phyloP scores from a whole-genome alignment of 2,888 invertebrate genomes.

The Nowickia ferox region DNA sequence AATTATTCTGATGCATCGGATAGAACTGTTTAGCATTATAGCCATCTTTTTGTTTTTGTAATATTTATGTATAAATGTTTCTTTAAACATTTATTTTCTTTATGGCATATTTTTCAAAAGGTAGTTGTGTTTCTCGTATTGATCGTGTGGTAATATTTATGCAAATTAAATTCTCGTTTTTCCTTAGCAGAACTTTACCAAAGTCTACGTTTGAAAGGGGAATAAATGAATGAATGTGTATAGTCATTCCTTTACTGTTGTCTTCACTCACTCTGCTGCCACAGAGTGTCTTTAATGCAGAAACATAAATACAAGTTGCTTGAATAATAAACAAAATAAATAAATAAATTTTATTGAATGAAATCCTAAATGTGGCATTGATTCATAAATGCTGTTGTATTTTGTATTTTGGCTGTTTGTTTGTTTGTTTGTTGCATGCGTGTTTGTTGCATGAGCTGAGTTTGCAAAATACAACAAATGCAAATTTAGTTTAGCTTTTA shows the following conservation, averaged over 20 bases:
- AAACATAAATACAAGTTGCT: conserved; percentile 39
- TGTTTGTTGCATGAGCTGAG: conserved; percentile 24
- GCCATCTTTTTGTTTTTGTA: conserved; percentile 54
- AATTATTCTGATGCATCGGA: conserved; percentile 24
- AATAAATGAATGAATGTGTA: conserved; percentile 6
- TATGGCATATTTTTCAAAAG: conserved; percentile 66
- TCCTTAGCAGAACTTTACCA: conserved; percentile 36
- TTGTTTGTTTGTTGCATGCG: conserved; percentile 25
- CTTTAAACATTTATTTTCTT: conserved; percentile 66
- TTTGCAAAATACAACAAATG: conserved; percentile 71
- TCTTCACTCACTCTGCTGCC: not conserved
- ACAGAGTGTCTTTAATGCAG: conserved; percentile 22
- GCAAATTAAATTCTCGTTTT: conserved; percentile 67
- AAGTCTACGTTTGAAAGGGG: conserved; percentile 15
- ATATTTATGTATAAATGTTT: conserved; percentile 60
- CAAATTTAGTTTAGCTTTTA: conserved; percentile 48
- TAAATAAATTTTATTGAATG: conserved; percentile 80
- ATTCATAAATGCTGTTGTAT: conserved; percentile 81
- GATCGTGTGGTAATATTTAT: conserved; percentile 71
- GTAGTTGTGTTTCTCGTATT: conserved; percentile 28
- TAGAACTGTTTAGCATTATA: conserved; percentile 62
- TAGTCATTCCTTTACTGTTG: conserved; percentile 14
- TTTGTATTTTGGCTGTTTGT: conserved; percentile 31
- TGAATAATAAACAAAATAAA: conserved; percentile 64
- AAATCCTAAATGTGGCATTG: conserved; percentile 81